Base-by-base conservation (phyloP, 2,888 invertebrate genomes). In the Drosophila melanosoma region DNA sequence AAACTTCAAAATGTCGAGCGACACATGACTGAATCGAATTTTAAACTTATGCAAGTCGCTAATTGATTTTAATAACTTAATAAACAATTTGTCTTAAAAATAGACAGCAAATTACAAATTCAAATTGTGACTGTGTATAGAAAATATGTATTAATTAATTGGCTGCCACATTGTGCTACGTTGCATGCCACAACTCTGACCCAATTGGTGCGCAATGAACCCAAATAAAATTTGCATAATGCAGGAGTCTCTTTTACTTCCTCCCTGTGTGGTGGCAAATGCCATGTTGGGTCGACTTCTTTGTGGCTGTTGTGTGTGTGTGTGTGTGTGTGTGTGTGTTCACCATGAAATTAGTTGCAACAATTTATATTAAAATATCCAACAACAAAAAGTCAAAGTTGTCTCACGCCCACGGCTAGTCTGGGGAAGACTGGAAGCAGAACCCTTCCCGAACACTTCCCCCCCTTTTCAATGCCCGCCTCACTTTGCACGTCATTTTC, bases 51-150 rank as follows among this genome's bases (percentile, higher is more conserved):
- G 86, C 87, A 88, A 85, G 88, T 52, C 51, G 26, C 53, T 74
- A 87, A 88, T 85, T 86, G 85, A 85, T 86, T 87, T 88, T 81
- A 83, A 85, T 85, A 83, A 88, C 89, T 86, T 75, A 76, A 79
- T 81, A 85, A 72, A 86, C 33, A 64, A 60, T 56, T 69, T 71
- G 68, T 64, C 26, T 63, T 51, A 53, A 65, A 66, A 66, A 69
- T 73, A 66, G 35, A 35, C 17, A 6, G 3, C 7, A 29, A 66
- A 36, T 48, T 54, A 11, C 45, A 23, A 45, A 45, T 15, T 45
- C 15, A 23, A 23, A 15, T 4, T 40, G 40, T 23, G 23, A 23
- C 23, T 15, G 23, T 15, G 29, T 29, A 6, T 29, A 23, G 15
- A 15, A 45, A 45, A 45, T 45, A 45, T 45, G 23, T 45, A 15